Conservation (phyloP, 2,888 invertebrate species). For the Phymatocera aterrima region DNA sequence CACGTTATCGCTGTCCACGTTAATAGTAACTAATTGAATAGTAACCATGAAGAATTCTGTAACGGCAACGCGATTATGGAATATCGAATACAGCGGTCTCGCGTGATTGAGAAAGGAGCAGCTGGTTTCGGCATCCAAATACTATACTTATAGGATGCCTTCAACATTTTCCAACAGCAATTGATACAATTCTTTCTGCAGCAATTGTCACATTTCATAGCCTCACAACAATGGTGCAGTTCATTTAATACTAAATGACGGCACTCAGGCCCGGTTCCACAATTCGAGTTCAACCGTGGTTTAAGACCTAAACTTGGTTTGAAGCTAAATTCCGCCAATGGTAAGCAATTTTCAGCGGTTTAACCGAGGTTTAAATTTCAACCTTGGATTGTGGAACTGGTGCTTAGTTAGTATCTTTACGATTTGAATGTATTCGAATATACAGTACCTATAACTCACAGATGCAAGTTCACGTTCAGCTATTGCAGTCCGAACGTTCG, state of each 20-base stretch:
- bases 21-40: background rate
- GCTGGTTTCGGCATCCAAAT: background rate
- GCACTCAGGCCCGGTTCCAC: too few species aligned
- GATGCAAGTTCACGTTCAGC: constrained; percentile 1
- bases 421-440: background rate
- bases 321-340: too few species aligned
- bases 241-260: background rate
- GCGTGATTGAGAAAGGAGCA: background rate
- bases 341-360: too few species aligned
- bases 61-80: background rate
- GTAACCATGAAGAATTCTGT: background rate
- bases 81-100: background rate
- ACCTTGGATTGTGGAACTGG: too few species aligned
- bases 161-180: background rate
- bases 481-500: background rate
- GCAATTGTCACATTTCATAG: background rate
- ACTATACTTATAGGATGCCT: background rate
- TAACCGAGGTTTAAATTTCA: too few species aligned
- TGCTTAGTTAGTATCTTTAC: too few species aligned
- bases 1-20: background rate
- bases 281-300: too few species aligned
- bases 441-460: background rate
- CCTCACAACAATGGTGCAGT: too few species aligned
- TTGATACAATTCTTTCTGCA: background rate
- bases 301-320: too few species aligned